Evolutionary conservation across 1,140 invertebrate species (phyloP), one percentile per base, ranked within the genome.

Genomic region (Cepaea nemoralis): DNA sequence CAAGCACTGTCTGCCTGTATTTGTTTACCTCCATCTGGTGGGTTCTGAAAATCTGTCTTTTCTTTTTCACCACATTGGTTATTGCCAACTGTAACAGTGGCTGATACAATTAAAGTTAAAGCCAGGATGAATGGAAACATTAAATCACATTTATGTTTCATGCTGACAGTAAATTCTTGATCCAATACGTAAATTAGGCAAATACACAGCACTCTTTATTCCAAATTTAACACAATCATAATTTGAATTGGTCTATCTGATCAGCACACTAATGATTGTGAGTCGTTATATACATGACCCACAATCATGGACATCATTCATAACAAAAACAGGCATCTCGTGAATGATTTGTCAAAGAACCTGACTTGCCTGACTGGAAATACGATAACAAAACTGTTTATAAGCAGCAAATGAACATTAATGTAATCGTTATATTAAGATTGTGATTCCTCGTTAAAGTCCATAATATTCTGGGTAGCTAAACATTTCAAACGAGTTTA

Each of bases 21-120:
- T 8, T 45, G 40, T 27, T 71, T 71, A 71, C 69, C n/a, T 71
- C 69, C 69, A 71, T 71, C 69, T 40, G 69, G 16, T 40, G 69
- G 69, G 22, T 71, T 71, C 37, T 71, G 35, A 40, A 31, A 63
- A 6, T 63, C 59, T 31, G 1, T 39, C 37, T 39, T 39, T 12
- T 31, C 66, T 1, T 71, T 22, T 71, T 39, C 31, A 39, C 37
- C 69, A 71, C 69, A 71, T 24, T 39, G 37, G n/a, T 24, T 40
- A 67, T n/a, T n/a, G 16, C 42, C 42, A 45, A 45, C 42, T 10
- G 42, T n/a, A 45, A 71, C n/a, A 45, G 22, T 71, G 37, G 6
- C 69, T 71, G 35, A 10, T 71, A 71, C 24, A n/a, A 27, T 39
- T n/a, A 71, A 2, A 10, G 22, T 10, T n/a, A 71, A 2, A 10